phyloP scores from a whole-genome alignment of 2,113 vertebrate species.

The Crotalus viridis region DNA sequence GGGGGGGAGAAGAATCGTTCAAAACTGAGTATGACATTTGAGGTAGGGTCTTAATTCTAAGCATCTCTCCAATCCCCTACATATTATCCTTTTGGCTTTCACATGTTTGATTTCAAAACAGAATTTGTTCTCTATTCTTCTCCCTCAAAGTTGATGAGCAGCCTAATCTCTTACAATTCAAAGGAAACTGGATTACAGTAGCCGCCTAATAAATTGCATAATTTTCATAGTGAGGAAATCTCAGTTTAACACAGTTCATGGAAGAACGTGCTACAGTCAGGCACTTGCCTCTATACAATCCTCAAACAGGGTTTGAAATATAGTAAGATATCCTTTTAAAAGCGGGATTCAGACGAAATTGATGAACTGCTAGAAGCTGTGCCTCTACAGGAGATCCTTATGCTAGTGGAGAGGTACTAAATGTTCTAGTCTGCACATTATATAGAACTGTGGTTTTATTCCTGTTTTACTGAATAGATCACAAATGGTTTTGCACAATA shows the following conservation, averaged over 20 bases:
- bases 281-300: background rate
- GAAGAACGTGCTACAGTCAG: background rate
- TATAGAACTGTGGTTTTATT: background rate
- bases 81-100: background rate
- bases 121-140: background rate
- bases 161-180: constrained; percentile 19
- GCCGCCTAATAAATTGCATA: background rate
- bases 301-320: background rate
- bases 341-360: background rate
- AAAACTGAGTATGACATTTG: background rate
- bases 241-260: background rate
- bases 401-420: background rate
- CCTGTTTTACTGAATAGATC: background rate
- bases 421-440: background rate
- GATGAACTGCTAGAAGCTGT: background rate
- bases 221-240: background rate
- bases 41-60: background rate
- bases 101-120: background rate
- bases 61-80: background rate
- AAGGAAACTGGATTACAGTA: background rate
- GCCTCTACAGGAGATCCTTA: background rate
- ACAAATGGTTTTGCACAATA: background rate
- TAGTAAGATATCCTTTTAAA: background rate
- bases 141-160: background rate
- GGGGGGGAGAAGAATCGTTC: background rate